Conservation (phyloP, 2,888 invertebrate genomes). For the Agrochola litura region DNA sequence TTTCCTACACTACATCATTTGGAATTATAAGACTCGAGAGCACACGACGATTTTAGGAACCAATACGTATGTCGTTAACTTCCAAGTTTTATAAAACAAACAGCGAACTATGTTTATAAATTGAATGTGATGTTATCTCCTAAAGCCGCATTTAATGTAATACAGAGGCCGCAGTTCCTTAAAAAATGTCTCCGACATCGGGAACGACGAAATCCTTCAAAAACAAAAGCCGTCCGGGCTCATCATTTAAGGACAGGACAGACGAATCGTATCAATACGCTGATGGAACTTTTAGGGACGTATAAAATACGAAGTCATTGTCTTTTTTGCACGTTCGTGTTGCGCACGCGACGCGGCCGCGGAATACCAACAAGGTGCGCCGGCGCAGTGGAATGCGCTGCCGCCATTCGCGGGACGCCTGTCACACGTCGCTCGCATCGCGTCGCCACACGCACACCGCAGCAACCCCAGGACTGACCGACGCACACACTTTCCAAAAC, state of each 20-base stretch:
- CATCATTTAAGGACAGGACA: conserved; percentile 79
- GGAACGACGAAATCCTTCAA: conserved; percentile 75
- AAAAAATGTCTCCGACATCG: conserved; percentile 72
- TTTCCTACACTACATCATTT: conserved; percentile 11
- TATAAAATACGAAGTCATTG: conserved; percentile 88
- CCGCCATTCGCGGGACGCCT: conserved; percentile 64
- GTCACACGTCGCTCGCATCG: conserved; percentile 68
- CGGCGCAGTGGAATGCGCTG: conserved; percentile 73
- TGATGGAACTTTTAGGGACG: conserved; percentile 87
- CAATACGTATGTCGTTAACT: conserved; percentile 28
- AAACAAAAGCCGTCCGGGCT: conserved; percentile 73
- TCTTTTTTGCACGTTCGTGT: conserved; percentile 86
- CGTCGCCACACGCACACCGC: conserved; percentile 47
- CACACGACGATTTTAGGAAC: conserved; percentile 25
- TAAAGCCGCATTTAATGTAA: conserved; percentile 63
- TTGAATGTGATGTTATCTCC: conserved; percentile 54
- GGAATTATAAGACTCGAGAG: conserved; percentile 3
- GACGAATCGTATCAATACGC: conserved; percentile 82
- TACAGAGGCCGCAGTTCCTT: conserved; percentile 52
- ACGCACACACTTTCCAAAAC: conserved; percentile 69
- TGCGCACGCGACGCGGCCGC: conserved; percentile 80
- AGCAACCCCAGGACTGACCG: conserved; percentile 54
- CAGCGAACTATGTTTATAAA: conserved; percentile 30
- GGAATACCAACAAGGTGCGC: conserved; percentile 86
- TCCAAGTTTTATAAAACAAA: conserved; percentile 29